Evolutionary conservation across 2,797 vertebrate species (phyloP), one percentile per base, ranked within the genome.

Genomic region (Halcyon smyrnensis): DNA sequence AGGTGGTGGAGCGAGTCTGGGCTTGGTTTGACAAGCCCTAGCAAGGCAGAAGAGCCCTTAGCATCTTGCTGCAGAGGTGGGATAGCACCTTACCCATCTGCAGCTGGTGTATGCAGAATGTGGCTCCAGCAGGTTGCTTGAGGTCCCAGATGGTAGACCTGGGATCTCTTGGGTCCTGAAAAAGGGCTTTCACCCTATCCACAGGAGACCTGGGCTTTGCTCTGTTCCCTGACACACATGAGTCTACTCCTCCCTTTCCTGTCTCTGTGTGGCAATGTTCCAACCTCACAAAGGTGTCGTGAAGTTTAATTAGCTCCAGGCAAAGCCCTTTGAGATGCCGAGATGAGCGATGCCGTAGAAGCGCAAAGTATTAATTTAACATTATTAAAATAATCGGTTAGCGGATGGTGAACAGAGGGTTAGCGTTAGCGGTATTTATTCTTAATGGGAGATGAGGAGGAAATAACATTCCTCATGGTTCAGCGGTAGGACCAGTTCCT

Each of bases 271-370:
- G 19, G 5, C 41, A 15, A 78, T 9, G 7, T 46, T 71, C 87
- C 69, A 64, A 8, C 76, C 73, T 75, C 53, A 7, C 68, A 25
- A 56, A 93, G 67, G 14, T 24, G 78, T 36, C 17, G 3, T 60
- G 50, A 75, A 86, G 91, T 90, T 95, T 96, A 95, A 97, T 95
- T 94, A 94, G 82, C 87, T 91, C 54, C 94, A 91, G 87, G 91
- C 73, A 88, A 88, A 93, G 63, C 80, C 95, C 91, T 95, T 34
- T 19, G 95, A 95, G 93, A 79, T 93, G 46, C 67, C 46, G 19
- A 24, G 36, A 59, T 53, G 69, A 90, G 74, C 84, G 37, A 32
- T 3, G 10, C 6, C 21, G 27, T 12, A 56, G 84, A 78, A 90
- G 63, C 17, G 0, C 59, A 20, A 91, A 93, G 80, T 32, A 93